Conservation (phyloP, 2,113 vertebrate species). For the Oplegnathus fasciatus region DNA sequence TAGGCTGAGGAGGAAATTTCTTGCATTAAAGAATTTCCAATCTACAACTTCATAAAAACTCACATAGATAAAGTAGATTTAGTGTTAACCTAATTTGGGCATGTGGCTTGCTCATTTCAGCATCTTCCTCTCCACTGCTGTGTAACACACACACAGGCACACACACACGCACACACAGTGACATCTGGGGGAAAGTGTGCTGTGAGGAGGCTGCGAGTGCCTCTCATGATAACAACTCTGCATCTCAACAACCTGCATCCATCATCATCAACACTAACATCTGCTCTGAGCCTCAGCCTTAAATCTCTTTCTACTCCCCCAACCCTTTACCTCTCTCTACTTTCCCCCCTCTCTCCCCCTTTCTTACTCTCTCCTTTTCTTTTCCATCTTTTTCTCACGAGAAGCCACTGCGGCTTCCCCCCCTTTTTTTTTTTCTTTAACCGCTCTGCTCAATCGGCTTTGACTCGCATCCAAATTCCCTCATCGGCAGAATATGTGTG, state of each 20-base stretch:
- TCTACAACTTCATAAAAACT: slow-evolving; percentile 34
- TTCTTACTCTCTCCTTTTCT: slow-evolving; percentile 25
- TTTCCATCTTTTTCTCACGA: slow-evolving; percentile 45
- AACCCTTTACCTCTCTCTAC: slow-evolving; percentile 48
- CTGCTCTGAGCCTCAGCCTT: slow-evolving; percentile 86
- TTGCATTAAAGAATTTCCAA: slow-evolving; percentile 19
- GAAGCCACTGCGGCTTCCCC: not conserved
- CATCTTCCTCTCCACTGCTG: slow-evolving; percentile 27
- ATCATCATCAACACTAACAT: slow-evolving; percentile 88
- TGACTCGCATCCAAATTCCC: slow-evolving; percentile 47
- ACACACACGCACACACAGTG: slow-evolving; percentile 75
- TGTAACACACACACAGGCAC: slow-evolving; percentile 8
- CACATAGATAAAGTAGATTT: slow-evolving; percentile 24
- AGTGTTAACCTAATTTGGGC: slow-evolving; percentile 42
- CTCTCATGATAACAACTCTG: slow-evolving; percentile 85
- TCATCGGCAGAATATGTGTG: slow-evolving; percentile 43
- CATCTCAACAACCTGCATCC: slow-evolving; percentile 85
- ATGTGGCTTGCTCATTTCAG: slow-evolving; percentile 54
- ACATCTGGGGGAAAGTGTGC: slow-evolving; percentile 80
- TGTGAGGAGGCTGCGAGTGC: slow-evolving; percentile 76
- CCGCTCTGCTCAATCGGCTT: slow-evolving; percentile 21
- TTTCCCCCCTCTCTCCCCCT: slow-evolving; percentile 24
- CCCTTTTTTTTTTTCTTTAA: not conserved
- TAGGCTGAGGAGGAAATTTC: not conserved
- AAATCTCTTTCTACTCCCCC: slow-evolving; percentile 76